These are phyloP conservation scores for Buteo buteo DNA, from an alignment of 2,113 vertebrate species.

Conservation along the genomic window DNA sequence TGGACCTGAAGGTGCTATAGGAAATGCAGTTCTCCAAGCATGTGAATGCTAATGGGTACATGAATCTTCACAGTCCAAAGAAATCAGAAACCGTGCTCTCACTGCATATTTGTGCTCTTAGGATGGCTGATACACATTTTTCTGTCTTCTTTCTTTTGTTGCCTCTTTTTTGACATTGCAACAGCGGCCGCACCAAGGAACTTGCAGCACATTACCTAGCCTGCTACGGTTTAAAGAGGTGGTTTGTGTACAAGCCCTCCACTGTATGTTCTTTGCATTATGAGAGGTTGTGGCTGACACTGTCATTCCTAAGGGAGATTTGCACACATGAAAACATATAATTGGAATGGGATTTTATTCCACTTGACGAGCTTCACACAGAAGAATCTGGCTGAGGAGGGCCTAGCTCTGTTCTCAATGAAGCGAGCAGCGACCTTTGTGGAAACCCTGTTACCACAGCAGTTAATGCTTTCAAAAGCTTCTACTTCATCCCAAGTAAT, in stretches of 20 bases:
- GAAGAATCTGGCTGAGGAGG: not conserved
- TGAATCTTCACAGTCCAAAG: not conserved
- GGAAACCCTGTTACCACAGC: not conserved
- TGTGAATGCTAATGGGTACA: not conserved
- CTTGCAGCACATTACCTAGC: not conserved
- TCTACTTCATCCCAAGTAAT: not conserved
- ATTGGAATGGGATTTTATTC: not conserved
- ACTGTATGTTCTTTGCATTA: not conserved
- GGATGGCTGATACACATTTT: not conserved
- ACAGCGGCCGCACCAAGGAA: not conserved
- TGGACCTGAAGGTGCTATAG: not conserved
- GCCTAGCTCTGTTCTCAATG: not conserved
- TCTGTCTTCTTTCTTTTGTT: not conserved
- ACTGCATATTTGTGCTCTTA: not conserved
- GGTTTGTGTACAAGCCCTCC: not conserved
- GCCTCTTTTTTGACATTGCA: not conserved
- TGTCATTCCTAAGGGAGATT: not conserved
- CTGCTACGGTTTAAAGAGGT: fast-evolving
- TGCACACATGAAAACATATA: not conserved
- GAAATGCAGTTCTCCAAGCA: not conserved
- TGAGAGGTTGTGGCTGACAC: not conserved
- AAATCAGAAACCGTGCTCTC: not conserved
- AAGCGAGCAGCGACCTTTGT: not conserved
- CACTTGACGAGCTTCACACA: not conserved
- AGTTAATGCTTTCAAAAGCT: not conserved